Conservation (phyloP, 1,140 invertebrate genomes). For the Druon quercuslanigerum region DNA sequence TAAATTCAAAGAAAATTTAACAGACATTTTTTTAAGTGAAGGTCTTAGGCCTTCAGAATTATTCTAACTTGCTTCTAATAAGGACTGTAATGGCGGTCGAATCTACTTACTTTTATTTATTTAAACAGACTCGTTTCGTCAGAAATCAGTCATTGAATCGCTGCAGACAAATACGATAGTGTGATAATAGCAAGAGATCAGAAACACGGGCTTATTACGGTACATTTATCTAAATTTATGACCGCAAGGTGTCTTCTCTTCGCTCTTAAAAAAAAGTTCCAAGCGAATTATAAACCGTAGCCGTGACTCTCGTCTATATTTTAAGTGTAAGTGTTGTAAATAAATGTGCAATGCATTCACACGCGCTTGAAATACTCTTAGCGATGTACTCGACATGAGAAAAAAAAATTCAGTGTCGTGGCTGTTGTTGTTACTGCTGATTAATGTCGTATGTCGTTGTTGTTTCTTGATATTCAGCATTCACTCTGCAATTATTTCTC, state of each 20-base stretch:
- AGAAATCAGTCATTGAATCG: constrained; percentile 9
- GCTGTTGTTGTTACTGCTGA: constrained; percentile 66
- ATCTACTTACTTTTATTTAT: background rate
- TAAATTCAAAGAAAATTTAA: too few relatives aligned
- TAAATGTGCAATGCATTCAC: constrained; percentile 43
- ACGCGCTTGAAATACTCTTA: constrained; percentile 51
- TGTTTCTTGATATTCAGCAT: constrained; percentile 72
- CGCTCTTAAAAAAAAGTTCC: constrained; percentile 42
- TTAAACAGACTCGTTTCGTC: background rate
- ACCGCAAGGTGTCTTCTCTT: constrained; percentile 36
- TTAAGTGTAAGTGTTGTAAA: constrained; percentile 49
- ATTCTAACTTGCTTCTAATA: too few relatives aligned
- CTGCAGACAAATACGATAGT: constrained; percentile 22
- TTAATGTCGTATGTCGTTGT: constrained; percentile 75
- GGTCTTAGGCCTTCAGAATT: too few relatives aligned
- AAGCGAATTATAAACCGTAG: constrained; percentile 30
- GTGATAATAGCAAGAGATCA: constrained; percentile 12
- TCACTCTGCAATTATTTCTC: constrained; percentile 40
- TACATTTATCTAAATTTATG: constrained; percentile 51
- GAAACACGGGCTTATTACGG: constrained; percentile 37
- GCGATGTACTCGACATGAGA: constrained; percentile 5
- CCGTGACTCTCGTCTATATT: constrained; percentile 44
- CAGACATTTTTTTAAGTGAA: too few relatives aligned
- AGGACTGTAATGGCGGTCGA: too few relatives aligned
- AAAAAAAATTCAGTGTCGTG: constrained; percentile 48